Conservation (phyloP, 2,888 invertebrate genomes). For the Vesta saturnalis region DNA sequence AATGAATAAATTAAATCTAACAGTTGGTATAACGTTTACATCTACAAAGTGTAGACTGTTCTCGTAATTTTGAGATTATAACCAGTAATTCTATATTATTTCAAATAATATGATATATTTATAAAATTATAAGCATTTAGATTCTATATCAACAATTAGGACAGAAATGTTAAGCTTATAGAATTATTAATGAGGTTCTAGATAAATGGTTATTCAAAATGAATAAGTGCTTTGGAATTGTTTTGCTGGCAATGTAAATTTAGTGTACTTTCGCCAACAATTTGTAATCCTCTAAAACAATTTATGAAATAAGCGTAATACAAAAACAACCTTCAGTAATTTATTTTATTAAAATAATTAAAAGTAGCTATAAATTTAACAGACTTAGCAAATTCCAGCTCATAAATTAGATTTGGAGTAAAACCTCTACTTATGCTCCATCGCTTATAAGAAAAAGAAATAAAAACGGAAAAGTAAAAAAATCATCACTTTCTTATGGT, state of each 20-base stretch:
- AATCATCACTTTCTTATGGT: slow-evolving; percentile 9
- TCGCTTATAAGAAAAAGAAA: neutral
- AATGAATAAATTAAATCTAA: slow-evolving; percentile 8
- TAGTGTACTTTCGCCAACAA: too few species aligned
- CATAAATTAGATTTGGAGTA: neutral
- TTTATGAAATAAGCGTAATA: neutral
- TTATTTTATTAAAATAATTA: too few species aligned
- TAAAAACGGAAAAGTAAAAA: neutral
- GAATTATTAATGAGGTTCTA: neutral
- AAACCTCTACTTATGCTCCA: neutral
- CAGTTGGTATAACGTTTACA: neutral
- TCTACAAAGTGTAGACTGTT: neutral
- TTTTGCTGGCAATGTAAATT: neutral
- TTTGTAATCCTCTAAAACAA: neutral
- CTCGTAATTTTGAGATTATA: neutral
- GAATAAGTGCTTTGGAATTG: neutral
- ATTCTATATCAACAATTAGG: neutral
- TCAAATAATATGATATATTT: too few species aligned
- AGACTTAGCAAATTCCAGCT: neutral
- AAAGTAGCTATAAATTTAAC: neutral
- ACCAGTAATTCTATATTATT: neutral
- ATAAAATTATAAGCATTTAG: neutral
- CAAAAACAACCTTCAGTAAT: neutral
- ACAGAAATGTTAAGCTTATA: neutral
- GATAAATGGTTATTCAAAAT: neutral